Conservation (phyloP, 2,797 vertebrate genomes). For the Eptatretus atami region DNA sequence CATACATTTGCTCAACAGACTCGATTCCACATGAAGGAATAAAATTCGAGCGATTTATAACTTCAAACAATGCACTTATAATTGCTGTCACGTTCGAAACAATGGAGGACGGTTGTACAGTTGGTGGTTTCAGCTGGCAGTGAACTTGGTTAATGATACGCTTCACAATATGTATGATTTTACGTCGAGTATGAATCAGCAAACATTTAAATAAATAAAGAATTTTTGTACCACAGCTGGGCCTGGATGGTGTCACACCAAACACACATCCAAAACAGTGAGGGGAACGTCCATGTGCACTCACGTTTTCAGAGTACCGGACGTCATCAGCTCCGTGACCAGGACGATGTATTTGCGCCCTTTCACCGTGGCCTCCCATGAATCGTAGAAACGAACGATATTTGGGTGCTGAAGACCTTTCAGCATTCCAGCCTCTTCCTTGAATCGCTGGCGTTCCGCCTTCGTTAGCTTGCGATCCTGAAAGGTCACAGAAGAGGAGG, state of each 20-base stretch:
- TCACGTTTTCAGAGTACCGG: conserved; percentile 91
- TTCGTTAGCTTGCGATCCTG: conserved; percentile 89
- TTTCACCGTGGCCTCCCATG: conserved; percentile 74
- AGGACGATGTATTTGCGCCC: conserved; percentile 84
- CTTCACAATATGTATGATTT: no score
- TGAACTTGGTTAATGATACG: no score
- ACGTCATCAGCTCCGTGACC: conserved; percentile 92
- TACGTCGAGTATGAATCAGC: not conserved
- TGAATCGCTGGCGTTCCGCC: conserved; percentile 68
- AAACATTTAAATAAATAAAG: not conserved
- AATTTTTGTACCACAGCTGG: not conserved
- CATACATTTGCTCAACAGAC: no score
- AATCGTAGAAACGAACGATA: conserved; percentile 93
- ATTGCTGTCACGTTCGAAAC: no score
- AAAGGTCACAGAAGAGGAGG: not conserved
- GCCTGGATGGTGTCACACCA: not conserved
- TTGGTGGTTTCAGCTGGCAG: no score
- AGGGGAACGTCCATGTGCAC: conserved; percentile 10
- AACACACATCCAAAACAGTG: not conserved
- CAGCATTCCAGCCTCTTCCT: conserved; percentile 91
- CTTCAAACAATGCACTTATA: no score
- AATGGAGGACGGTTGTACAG: no score
- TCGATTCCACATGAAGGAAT: no score
- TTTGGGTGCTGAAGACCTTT: conserved; percentile 92
- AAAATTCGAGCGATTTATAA: no score